Conservation (phyloP, 2,888 invertebrate species). For the Sympetrum striolatum region DNA sequence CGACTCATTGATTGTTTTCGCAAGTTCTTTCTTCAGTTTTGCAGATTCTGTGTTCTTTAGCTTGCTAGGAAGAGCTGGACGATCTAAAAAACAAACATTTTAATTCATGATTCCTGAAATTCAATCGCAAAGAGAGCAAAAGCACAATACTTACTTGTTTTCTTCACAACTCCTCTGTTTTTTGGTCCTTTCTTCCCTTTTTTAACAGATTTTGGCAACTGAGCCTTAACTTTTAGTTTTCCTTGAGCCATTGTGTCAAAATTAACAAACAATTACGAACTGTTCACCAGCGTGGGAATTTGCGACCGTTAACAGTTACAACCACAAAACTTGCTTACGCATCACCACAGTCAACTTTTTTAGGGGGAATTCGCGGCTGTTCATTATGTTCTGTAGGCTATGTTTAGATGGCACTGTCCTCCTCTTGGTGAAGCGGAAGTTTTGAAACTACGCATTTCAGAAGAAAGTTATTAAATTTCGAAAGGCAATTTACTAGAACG, state of each 20-base stretch:
- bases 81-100: not conserved
- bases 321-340: too few species aligned
- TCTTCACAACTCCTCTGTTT: not conserved
- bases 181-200: not conserved
- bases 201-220: not conserved
- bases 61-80: not conserved
- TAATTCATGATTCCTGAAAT: not conserved
- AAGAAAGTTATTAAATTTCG: too few species aligned
- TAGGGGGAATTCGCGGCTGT: too few species aligned
- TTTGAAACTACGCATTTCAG: too few species aligned
- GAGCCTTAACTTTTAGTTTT: conserved; percentile 6
- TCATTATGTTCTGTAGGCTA: too few species aligned
- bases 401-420: too few species aligned
- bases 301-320: too few species aligned
- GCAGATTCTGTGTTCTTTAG: not conserved
- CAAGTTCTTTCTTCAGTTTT: not conserved
- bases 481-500: too few species aligned
- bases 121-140: not conserved
- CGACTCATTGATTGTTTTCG: conserved; percentile 7
- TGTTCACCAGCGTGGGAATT: too few species aligned
- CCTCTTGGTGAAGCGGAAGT: too few species aligned
- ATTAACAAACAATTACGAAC: too few species aligned
- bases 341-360: too few species aligned
- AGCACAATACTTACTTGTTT: not conserved
- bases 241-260: not conserved